Percentiles rank a stretch among this genome's conserved stretches.
These are phyloP conservation scores for Drosophila bipectinata DNA, from an alignment of 1,140 invertebrate genomes.

Conservation along the genomic window DNA sequence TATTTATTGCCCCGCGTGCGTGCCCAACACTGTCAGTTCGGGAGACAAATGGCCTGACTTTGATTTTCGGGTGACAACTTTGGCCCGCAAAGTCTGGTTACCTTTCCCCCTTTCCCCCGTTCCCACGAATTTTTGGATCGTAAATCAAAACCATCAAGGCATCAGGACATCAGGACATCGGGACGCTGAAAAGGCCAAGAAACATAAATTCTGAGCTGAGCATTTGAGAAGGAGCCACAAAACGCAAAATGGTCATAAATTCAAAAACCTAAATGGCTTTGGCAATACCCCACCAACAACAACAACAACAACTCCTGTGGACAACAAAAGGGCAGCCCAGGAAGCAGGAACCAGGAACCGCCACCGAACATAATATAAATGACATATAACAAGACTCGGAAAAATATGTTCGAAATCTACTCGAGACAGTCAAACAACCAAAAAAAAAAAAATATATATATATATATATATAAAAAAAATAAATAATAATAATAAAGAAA, in stretches of 20 bases:
- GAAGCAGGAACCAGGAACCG: background rate
- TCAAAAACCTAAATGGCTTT: conserved; percentile 72
- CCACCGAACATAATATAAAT: conserved; percentile 63
- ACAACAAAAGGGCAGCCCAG: background rate
- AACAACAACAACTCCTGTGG: conserved; percentile 24
- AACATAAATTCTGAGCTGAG: conserved; percentile 52
- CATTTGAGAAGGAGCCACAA: conserved; percentile 58
- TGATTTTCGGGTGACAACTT: conserved; percentile 22
- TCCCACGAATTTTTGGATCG: conserved; percentile 20
- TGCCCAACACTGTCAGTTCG: conserved; percentile 11
- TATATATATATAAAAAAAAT: background rate
- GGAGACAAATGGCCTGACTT: conserved; percentile 16
- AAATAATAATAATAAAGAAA: background rate
- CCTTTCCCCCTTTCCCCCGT: background rate
- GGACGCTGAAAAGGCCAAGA: conserved; percentile 52
- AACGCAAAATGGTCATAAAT: conserved; percentile 78
- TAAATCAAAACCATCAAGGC: conserved; percentile 56
- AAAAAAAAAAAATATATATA: conserved; percentile 10
- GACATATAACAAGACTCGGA: conserved; percentile 73
- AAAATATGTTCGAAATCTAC: conserved; percentile 78
- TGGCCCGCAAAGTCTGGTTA: conserved; percentile 10
- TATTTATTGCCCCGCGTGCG: conserved; percentile 16
- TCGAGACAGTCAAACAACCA: conserved; percentile 58
- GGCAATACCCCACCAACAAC: conserved; percentile 50
- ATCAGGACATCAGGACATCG: background rate